Evolutionary conservation across 1,140 invertebrate species (phyloP).

Genomic region (Episyrphus balteatus): DNA sequence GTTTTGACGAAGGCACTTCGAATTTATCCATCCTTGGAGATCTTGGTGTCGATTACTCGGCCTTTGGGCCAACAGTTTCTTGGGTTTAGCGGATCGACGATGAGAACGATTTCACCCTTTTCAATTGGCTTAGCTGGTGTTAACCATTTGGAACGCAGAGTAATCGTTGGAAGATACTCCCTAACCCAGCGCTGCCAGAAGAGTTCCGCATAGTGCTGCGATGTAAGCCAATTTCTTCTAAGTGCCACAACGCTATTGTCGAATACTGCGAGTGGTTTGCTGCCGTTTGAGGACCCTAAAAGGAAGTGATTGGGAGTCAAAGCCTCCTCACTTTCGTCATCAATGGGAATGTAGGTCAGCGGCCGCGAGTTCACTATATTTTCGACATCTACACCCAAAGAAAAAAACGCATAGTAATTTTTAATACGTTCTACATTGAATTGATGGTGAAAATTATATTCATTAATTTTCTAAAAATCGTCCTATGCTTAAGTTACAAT

Average conservation of each 20-base stretch:
- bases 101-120: conserved; percentile 17
- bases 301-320: conserved; percentile 26
- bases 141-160: conserved; percentile 19
- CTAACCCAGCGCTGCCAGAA: conserved; percentile 18
- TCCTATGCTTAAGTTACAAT: too few relatives aligned
- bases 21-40: conserved; percentile 2
- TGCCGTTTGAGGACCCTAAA: conserved; percentile 15
- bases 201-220: conserved; percentile 13
- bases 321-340: conserved; percentile 15
- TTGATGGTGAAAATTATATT: too few relatives aligned
- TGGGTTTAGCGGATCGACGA: conserved; percentile 12
- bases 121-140: conserved; percentile 7
- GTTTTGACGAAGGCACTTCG: conserved; percentile 3
- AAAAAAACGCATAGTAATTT: too few relatives aligned
- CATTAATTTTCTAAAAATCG: too few relatives aligned
- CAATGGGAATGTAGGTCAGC: conserved; percentile 14
- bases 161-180: conserved; percentile 14
- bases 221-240: conserved; percentile 7
- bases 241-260: conserved; percentile 4
- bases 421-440: too few relatives aligned
- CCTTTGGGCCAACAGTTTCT: conserved; percentile 15
- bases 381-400: conserved; percentile 8
- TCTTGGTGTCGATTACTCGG: conserved; percentile 1
- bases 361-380: conserved; percentile 13
- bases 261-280: conserved; percentile 5